A percentile compares a stretch with the other conserved stretches of the same genome.
Evolutionary conservation across 30 jellyfish, hydroid and myxozoan genomes (phyloP).

Genomic region (Aurelia sp.): DNA sequence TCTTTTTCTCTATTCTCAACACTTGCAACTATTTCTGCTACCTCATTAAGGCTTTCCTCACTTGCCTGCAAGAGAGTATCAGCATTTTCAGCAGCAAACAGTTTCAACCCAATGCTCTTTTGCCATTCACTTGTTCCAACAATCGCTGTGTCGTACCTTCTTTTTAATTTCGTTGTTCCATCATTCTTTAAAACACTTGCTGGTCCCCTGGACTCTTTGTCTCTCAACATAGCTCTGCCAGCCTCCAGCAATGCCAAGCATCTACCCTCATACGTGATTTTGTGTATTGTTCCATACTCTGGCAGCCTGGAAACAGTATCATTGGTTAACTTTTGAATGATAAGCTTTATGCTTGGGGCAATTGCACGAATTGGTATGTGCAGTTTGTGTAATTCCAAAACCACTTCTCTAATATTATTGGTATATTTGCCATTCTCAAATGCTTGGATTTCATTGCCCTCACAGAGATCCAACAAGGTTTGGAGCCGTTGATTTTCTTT

Average conservation of each 20-base stretch:
- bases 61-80: neutral
- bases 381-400: no score
- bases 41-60: no score
- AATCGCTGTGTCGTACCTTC: neutral
- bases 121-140: conserved; percentile 38
- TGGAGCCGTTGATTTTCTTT: conserved; percentile 9
- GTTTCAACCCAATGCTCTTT: conserved; percentile 32
- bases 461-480: conserved; percentile 19
- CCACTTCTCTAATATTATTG: no score
- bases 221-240: conserved; percentile 26
- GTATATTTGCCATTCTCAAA: no score
- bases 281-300: conserved; percentile 22
- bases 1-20: no score
- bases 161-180: no score
- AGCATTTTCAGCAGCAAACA: conserved; percentile 27
- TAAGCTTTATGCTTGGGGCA: conserved; percentile 2
- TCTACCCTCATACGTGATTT: conserved; percentile 14
- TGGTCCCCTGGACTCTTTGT: conserved; percentile 5
- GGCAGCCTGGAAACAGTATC: conserved; percentile 5
- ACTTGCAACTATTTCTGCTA: no score
- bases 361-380: no score
- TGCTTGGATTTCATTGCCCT: neutral
- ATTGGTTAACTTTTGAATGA: conserved; percentile 4
- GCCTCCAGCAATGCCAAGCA: conserved; percentile 14
- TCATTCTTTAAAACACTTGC: neutral